These are phyloP conservation scores for Trachelus tabidus DNA, from an alignment of 2,888 invertebrate genomes.

Conservation along the genomic window DNA sequence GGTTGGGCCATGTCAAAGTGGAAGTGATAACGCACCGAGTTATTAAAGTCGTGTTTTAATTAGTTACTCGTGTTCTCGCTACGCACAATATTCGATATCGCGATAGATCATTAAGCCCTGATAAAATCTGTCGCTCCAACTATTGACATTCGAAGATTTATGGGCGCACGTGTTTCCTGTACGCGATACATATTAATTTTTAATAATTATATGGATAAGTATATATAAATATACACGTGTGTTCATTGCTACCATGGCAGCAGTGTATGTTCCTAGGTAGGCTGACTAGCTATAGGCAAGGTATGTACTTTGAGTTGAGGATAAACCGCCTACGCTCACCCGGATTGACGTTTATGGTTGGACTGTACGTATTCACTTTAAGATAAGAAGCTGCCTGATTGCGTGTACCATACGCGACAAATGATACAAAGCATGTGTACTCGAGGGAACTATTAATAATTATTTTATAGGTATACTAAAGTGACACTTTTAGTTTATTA, in stretches of 20 bases:
- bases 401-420: background rate
- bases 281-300: slow-evolving; percentile 15
- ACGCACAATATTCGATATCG: slow-evolving; percentile 5
- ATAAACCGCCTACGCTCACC: slow-evolving; percentile 31
- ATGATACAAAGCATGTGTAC: slow-evolving; percentile 1
- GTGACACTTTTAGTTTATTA: background rate
- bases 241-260: background rate
- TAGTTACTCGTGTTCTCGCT: slow-evolving; percentile 27
- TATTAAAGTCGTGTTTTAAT: slow-evolving; percentile 33
- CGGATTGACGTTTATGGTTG: slow-evolving; percentile 38
- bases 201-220: slow-evolving; percentile 38
- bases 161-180: slow-evolving; percentile 17
- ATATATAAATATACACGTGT: background rate
- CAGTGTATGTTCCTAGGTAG: slow-evolving; percentile 23
- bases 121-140: slow-evolving; percentile 28
- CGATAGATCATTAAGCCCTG: slow-evolving; percentile 21
- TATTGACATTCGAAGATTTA: slow-evolving; percentile 34
- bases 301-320: slow-evolving; percentile 22
- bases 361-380: slow-evolving; percentile 30
- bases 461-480: slow-evolving; percentile 10
- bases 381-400: slow-evolving; percentile 21
- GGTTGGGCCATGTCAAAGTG: background rate
- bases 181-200: slow-evolving; percentile 40
- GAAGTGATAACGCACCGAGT: slow-evolving; percentile 23
- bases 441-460: slow-evolving; percentile 15